Conservation (phyloP, 2,797 vertebrate genomes). For the Orientallactaga sibirica region DNA sequence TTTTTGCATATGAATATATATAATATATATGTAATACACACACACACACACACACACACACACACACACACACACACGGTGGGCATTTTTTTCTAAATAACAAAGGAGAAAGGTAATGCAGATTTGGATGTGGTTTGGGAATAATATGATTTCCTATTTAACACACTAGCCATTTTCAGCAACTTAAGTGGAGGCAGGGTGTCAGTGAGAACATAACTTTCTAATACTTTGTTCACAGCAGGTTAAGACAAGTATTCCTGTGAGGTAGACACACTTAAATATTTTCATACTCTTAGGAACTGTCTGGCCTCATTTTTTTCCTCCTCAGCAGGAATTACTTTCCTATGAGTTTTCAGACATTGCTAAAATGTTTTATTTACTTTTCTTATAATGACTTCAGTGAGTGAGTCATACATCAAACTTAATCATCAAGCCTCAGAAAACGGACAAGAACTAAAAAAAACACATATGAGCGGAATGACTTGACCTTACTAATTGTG, state of each 20-base stretch:
- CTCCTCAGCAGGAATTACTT: slow-evolving; percentile 62
- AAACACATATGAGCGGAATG: slow-evolving; percentile 61
- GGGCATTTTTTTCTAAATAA: slow-evolving; percentile 22
- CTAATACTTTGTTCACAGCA: slow-evolving; percentile 70
- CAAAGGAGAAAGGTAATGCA: slow-evolving; percentile 51
- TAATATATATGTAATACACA: no score
- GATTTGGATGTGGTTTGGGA: slow-evolving; percentile 62
- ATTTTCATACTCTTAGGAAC: slow-evolving; percentile 68
- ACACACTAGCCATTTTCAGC: slow-evolving; percentile 59
- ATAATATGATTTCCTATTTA: slow-evolving; percentile 73
- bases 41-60: no score
- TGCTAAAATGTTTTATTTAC: slow-evolving; percentile 83
- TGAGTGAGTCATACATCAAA: slow-evolving; percentile 80
- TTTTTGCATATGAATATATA: not conserved
- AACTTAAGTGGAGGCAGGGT: slow-evolving; percentile 73
- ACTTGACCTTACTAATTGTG: slow-evolving; percentile 83
- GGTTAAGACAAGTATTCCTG: slow-evolving; percentile 72
- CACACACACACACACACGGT: slow-evolving; percentile 4
- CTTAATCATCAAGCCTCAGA: slow-evolving; percentile 77
- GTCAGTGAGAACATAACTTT: slow-evolving; percentile 78
- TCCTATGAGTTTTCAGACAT: slow-evolving; percentile 79
- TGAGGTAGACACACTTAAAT: slow-evolving; percentile 60
- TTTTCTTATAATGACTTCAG: slow-evolving; percentile 82
- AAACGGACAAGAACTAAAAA: slow-evolving; percentile 80
- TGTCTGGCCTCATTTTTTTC: slow-evolving; percentile 44